Conservation (phyloP, 64 coral and sea anemone species). For the Actinia tenebrosa region DNA sequence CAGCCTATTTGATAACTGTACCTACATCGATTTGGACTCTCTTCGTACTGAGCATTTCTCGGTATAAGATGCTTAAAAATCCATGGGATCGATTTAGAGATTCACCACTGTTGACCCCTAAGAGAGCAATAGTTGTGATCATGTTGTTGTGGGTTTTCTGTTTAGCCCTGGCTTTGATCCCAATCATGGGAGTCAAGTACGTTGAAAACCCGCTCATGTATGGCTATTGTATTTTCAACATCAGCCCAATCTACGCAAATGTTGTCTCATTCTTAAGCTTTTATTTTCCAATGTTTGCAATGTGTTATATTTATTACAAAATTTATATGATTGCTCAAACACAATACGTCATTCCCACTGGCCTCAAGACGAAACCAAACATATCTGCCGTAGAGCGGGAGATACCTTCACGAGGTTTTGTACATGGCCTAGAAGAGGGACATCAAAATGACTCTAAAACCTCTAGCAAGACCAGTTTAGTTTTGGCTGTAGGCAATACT, state of each 20-base stretch:
- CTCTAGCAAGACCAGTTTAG: too few relatives aligned
- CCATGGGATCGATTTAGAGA: conserved; percentile 67
- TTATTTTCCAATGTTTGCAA: conserved; percentile 53
- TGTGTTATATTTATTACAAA: conserved; percentile 65
- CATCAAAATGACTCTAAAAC: background rate
- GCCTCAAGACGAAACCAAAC: background rate
- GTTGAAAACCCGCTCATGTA: background rate
- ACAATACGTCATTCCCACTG: background rate
- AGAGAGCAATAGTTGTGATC: conserved; percentile 51
- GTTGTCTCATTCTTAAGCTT: conserved; percentile 64
- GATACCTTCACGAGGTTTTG: background rate
- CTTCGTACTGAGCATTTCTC: conserved; percentile 66
- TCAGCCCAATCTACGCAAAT: conserved; percentile 29
- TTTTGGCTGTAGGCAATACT: background rate
- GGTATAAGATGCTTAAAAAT: conserved; percentile 76
- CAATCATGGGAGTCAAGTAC: conserved; percentile 42
- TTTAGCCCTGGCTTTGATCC: conserved; percentile 46
- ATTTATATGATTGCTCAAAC: conserved; percentile 65
- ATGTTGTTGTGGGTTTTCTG: conserved; percentile 58
- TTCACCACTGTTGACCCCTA: conserved; percentile 60
- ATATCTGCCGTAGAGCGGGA: background rate
- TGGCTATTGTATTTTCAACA: conserved; percentile 31
- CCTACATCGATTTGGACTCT: conserved; percentile 85
- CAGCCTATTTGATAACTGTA: conserved; percentile 58
- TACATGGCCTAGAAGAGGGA: background rate